These are phyloP conservation scores for Suncus etruscus DNA, from an alignment of 2,113 vertebrate species.

Conservation along the genomic window DNA sequence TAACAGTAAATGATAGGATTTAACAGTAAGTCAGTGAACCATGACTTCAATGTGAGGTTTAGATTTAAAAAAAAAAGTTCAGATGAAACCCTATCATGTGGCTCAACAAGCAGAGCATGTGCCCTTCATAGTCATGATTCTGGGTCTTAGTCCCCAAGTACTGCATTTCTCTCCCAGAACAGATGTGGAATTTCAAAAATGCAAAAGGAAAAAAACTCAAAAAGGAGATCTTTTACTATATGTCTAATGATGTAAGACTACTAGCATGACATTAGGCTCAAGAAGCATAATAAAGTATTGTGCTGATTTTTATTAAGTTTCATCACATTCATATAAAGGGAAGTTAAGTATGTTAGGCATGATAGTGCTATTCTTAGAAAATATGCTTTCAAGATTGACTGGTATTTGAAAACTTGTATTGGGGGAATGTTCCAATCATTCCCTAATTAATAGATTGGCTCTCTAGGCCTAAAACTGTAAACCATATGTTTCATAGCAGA, in stretches of 20 bases:
- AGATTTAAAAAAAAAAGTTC: too few relatives aligned
- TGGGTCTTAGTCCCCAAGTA: too few relatives aligned
- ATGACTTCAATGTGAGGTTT: too few relatives aligned
- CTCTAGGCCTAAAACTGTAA: background rate
- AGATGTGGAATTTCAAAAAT: too few relatives aligned
- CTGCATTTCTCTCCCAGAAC: too few relatives aligned
- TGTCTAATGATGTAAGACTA: background rate
- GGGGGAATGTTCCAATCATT: background rate
- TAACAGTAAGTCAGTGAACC: background rate
- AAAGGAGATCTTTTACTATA: background rate
- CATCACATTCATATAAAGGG: background rate
- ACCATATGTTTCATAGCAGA: slow-evolving; percentile 7
- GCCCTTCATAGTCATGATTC: too few relatives aligned
- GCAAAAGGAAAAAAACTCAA: too few relatives aligned
- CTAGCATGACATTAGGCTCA: background rate
- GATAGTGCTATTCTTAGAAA: background rate
- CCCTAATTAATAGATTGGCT: background rate
- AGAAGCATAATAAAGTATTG: background rate
- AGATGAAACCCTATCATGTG: too few relatives aligned
- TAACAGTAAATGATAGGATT: slow-evolving; percentile 14
- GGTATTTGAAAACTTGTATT: background rate
- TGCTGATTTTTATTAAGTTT: slow-evolving; percentile 30
- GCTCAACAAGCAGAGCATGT: too few relatives aligned
- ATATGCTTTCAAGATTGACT: background rate
- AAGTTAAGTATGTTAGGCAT: background rate